phyloP scores from a whole-genome alignment of 2,113 vertebrate genomes.

The Hoplias malabaricus region DNA sequence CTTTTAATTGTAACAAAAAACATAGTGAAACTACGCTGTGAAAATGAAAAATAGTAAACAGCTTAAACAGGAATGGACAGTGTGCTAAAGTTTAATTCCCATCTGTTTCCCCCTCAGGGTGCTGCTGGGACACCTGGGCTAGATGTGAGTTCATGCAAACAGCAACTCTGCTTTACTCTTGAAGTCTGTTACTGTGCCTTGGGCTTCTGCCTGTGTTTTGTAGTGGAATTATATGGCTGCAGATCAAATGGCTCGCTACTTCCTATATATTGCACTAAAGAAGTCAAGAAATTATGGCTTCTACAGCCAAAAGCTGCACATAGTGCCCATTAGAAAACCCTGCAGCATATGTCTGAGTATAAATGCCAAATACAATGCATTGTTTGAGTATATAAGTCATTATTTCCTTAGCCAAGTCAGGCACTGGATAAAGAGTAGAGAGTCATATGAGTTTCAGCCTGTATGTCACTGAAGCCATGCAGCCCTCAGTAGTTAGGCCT shows the following conservation, averaged over 20 bases:
- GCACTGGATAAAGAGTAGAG: too few species aligned
- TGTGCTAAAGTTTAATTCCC: not conserved
- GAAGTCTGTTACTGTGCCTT: not conserved
- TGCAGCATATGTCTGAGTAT: too few species aligned
- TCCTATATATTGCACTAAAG: too few species aligned
- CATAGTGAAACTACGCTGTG: not conserved
- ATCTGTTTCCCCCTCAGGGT: slow-evolving; percentile 80
- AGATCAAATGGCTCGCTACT: too few species aligned
- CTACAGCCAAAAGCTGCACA: too few species aligned
- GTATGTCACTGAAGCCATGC: slow-evolving; percentile 21
- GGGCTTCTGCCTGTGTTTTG: slow-evolving; percentile 7
- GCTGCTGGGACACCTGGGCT: slow-evolving; percentile 93
- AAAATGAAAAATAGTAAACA: not conserved
- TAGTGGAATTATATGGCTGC: not conserved
- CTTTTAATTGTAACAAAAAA: not conserved
- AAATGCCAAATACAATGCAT: too few species aligned
- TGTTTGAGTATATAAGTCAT: too few species aligned
- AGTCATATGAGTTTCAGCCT: too few species aligned
- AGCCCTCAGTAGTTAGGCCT: slow-evolving; percentile 18
- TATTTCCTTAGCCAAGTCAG: too few species aligned
- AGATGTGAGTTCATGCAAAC: slow-evolving; percentile 85
- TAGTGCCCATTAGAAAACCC: too few species aligned
- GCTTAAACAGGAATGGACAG: not conserved
- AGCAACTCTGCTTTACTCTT: not conserved
- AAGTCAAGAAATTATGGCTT: too few species aligned